Percentiles rank a stretch among this genome's conserved stretches.
These are phyloP conservation scores for Molossus alvarezi DNA, from an alignment of 2,797 vertebrate species.

Conservation along the genomic window DNA sequence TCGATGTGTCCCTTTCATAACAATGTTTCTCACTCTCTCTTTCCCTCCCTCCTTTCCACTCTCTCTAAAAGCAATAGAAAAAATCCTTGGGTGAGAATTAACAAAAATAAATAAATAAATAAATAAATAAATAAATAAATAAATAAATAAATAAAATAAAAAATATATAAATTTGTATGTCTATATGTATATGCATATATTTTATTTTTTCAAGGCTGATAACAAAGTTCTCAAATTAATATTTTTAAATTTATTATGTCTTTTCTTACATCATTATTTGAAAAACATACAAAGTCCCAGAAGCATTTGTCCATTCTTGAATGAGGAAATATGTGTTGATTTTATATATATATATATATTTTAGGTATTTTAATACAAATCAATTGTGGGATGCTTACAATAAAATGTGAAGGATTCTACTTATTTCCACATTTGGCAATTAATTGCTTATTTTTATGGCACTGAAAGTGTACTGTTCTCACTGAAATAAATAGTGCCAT, in stretches of 20 bases:
- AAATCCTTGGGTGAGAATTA: no score
- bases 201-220: conserved; percentile 50
- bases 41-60: no score
- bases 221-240: conserved; percentile 11
- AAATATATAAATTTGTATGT: neutral
- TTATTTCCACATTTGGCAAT: neutral
- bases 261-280: neutral
- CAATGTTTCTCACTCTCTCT: no score
- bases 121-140: no score
- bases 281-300: neutral
- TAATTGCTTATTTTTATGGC: neutral
- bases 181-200: neutral
- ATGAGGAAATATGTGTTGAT: neutral
- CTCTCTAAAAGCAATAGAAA: no score
- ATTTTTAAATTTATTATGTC: neutral
- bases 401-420: neutral
- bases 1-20: no score
- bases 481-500: conserved; percentile 68
- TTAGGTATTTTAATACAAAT: neutral
- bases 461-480: neutral
- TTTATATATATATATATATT: neutral
- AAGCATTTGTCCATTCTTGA: neutral
- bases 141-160: neutral
- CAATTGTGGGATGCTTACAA: neutral
- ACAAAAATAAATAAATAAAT: no score